A percentile compares a stretch with the other conserved stretches of the same genome.
Evolutionary conservation across 2,888 invertebrate species (phyloP).

Genomic region (Drosophila quinaria): DNA sequence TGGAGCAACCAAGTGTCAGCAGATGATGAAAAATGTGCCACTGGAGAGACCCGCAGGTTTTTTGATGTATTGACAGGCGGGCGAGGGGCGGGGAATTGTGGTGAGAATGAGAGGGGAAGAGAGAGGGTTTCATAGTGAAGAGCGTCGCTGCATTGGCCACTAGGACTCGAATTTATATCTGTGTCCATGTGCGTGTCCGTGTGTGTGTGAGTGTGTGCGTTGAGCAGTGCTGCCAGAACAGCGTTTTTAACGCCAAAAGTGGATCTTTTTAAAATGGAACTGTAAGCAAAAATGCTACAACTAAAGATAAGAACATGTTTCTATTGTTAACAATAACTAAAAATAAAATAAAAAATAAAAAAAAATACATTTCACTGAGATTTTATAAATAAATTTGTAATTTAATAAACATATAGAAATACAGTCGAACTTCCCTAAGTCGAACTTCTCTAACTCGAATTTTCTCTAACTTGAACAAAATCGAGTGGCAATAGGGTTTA

Average conservation of each 20-base stretch:
- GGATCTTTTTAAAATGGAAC: neutral
- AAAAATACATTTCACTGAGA: too few species aligned
- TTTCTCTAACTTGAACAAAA: too few species aligned
- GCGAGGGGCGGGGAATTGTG: neutral
- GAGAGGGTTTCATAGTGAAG: neutral
- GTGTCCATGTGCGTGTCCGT: neutral
- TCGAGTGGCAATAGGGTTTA: too few species aligned
- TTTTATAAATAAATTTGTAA: too few species aligned
- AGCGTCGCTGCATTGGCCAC: conserved; percentile 50
- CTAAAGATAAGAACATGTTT: too few species aligned
- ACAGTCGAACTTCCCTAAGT: too few species aligned
- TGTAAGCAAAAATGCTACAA: too few species aligned
- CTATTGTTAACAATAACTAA: too few species aligned
- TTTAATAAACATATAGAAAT: too few species aligned
- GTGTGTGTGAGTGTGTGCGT: neutral
- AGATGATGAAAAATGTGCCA: conserved; percentile 78
- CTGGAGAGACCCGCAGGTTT: conserved; percentile 58
- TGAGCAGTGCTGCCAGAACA: neutral
- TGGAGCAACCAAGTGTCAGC: conserved; percentile 63
- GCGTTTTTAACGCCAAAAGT: neutral
- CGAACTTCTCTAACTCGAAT: too few species aligned
- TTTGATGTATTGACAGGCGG: conserved; percentile 74
- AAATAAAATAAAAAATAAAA: too few species aligned
- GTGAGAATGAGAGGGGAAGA: neutral
- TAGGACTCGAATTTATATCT: conserved; percentile 34